Evolutionary conservation across 2,888 invertebrate genomes (phyloP), one percentile per base, ranked within the genome.

Genomic region (Tenthredo amoena): DNA sequence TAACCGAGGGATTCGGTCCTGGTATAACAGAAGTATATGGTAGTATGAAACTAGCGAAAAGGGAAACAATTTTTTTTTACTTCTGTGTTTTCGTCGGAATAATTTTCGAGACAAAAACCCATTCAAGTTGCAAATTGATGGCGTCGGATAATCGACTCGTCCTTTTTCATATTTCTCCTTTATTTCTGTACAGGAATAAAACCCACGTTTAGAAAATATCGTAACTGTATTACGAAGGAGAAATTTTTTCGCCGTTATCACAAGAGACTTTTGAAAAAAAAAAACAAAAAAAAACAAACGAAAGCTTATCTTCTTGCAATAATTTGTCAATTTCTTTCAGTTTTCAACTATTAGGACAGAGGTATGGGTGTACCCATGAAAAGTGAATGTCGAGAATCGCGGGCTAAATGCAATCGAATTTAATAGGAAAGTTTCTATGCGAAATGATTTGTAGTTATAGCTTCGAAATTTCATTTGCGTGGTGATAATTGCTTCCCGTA

Each of bases 401-500:
- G 12, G 12, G 68, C 68, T 74, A 43, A 43, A 74, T 43, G 72
- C 43, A 43, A 74, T 21, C n/a, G 43, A 74, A 79, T 77, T 26
- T 47, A 50, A 50, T 31, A 68, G 12, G 4, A 55, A n/a, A 74
- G 47, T n/a, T 47, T n/a, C 21, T 26, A 31, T 77, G 7, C 18
- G 62, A 81, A 81, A 81, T 81, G 81, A 62, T 62, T 81, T 81
- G 81, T 58, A 40, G 81, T 21, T n/a, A 58, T 37, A 34, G 58
- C 62, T 62, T 62, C 6, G 81, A 81, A 81, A 81, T 58, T 62
- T 81, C 81, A 58, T 81, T 81, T 26, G 81, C 81, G 81, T 81
- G 81, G 81, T 62, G 81, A 81, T 81, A 81, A 81, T 81, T 81
- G 81, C 81, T 21, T 62, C 37, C 40, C 81, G 40, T 81, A 81